A percentile compares a stretch with the other conserved stretches of the same genome.
These are phyloP conservation scores for Linepithema humile DNA, from an alignment of 1,140 invertebrate species.

Conservation along the genomic window DNA sequence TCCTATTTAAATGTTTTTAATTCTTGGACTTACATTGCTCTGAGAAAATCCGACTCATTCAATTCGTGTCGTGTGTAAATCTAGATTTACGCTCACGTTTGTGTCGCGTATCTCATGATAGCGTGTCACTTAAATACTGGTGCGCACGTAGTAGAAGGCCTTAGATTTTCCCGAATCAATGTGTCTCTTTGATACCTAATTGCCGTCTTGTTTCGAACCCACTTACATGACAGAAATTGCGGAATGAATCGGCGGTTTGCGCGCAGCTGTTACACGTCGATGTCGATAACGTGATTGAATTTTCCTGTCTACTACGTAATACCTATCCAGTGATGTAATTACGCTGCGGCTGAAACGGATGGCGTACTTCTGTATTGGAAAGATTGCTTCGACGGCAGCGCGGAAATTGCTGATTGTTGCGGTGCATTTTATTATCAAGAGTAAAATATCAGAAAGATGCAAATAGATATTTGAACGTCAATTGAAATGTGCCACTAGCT, in stretches of 20 bases:
- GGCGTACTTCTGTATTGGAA: conserved; percentile 12
- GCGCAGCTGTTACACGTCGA: conserved; percentile 34
- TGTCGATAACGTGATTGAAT: conserved; percentile 57
- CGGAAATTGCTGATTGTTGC: no score
- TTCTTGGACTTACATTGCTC: neutral
- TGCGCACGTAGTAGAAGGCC: neutral
- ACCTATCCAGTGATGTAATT: conserved; percentile 34
- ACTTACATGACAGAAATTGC: conserved; percentile 40
- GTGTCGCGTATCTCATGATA: conserved; percentile 3
- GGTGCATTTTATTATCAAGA: neutral
- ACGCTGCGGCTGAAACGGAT: conserved; percentile 5
- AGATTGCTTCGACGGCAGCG: neutral
- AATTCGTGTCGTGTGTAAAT: neutral
- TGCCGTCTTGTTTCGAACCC: conserved; percentile 37
- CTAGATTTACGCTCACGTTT: neutral
- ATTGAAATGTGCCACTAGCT: neutral
- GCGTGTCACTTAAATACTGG: conserved; percentile 3
- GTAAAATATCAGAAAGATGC: neutral
- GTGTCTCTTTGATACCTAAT: conserved; percentile 32
- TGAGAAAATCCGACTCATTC: neutral
- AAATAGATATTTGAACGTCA: neutral
- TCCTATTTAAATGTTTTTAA: neutral
- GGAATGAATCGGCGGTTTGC: conserved; percentile 47
- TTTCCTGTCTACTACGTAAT: conserved; percentile 51
- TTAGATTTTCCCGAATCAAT: conserved; percentile 33